phyloP scores from a whole-genome alignment of 2,888 invertebrate genomes.

The Mythimna vitellina region DNA sequence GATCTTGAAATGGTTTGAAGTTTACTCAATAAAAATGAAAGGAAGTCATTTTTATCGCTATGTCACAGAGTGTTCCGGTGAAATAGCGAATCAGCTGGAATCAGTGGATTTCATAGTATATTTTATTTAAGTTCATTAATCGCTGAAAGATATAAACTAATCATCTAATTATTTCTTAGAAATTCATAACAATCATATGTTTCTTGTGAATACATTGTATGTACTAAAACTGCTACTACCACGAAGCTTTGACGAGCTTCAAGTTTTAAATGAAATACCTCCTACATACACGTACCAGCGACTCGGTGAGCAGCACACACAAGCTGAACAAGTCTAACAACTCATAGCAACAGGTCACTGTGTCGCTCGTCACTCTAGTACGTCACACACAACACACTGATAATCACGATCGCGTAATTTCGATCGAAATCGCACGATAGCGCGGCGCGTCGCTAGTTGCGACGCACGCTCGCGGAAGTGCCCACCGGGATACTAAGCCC shows the following conservation, averaged over 20 bases:
- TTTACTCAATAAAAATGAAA: background rate
- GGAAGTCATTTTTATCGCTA: background rate
- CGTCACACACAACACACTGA: conserved; percentile 7
- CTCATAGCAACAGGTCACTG: conserved; percentile 13
- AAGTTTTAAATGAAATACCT: background rate
- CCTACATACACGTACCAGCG: background rate
- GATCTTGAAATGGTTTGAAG: background rate
- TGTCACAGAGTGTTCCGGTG: background rate
- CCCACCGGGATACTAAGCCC: conserved; percentile 66
- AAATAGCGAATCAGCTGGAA: too few relatives aligned
- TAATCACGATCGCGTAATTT: background rate
- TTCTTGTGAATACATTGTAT: background rate
- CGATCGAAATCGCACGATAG: background rate
- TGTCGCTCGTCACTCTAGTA: background rate
- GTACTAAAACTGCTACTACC: background rate
- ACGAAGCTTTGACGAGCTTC: background rate
- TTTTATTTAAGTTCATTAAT: background rate
- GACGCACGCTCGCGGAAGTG: conserved; percentile 69
- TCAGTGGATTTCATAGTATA: background rate
- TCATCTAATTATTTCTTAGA: background rate
- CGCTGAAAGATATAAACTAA: background rate
- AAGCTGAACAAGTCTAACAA: background rate
- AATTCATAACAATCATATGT: background rate
- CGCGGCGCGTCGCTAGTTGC: conserved; percentile 8
- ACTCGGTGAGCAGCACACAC: background rate